Base-by-base conservation (phyloP, 2,797 vertebrate genomes). In the Schizothorax lantsangensis region DNA sequence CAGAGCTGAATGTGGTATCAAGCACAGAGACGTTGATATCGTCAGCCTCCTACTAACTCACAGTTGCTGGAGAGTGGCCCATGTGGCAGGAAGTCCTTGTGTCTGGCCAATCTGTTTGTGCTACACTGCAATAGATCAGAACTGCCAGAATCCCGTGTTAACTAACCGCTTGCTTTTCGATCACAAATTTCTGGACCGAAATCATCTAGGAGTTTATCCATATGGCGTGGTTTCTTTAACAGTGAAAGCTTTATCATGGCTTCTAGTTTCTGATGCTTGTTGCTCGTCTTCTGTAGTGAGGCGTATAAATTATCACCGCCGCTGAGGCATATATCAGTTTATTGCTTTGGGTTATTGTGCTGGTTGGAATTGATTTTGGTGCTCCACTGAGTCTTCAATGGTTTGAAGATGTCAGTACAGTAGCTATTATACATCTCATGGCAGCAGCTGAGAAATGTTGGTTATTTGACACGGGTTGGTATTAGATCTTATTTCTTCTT, bases 41-140 rank as follows among this genome's bases (percentile, higher is more conserved):
- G 33, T 66, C 30, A 33, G 10, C 74, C 17, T 8, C 83, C 64
- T 38, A 38, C 33, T 30, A 43, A 52, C 62, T 30, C 33, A 2
- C 33, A 2, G 19, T 45, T 33, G 0, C 26, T 85, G 74, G 84
- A 79, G 23, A 69, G 23, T 6, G 21, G 75, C 83, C 74, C 75
- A 21, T 79, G 36, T 69, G 17, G 36, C 62, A 68, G 74, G 74
- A 84, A 84, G 83, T 69, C 33, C 83, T 45, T 8, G 62, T 68
- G 84, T 79, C 64, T 85, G 75, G 30, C 75, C 75, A 85, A 79
- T 85, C 84, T 85, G 83, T 79, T 54, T 54, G 66, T 23, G 49
- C 74, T 75, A 33, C 43, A 26, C 26, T 26, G 45, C 62, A 12
- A 8, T 19, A 69, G 64, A 69, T 57, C 26, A 26, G 43, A 77